Evolutionary conservation across 2,113 vertebrate species (phyloP).

Genomic region (Tachuris rubrigastra): DNA sequence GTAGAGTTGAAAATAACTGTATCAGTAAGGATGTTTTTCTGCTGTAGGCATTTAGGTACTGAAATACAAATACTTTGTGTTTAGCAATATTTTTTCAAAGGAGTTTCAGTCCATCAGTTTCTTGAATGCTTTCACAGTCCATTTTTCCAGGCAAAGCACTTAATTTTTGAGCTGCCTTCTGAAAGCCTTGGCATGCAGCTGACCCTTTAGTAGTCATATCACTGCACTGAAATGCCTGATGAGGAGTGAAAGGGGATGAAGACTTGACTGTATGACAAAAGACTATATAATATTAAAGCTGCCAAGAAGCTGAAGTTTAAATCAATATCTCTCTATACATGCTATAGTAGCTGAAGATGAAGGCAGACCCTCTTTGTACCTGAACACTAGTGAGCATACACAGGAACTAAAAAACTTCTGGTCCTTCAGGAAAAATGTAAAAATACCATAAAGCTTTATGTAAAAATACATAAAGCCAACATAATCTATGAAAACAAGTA

Average conservation of each 20-base stretch:
- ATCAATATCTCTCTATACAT: not conserved
- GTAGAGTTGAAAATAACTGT: not conserved
- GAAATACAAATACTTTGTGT: not conserved
- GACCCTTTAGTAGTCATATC: not conserved
- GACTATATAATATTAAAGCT: not conserved
- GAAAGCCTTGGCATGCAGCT: not conserved
- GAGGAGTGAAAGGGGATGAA: not conserved
- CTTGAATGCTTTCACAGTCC: not conserved
- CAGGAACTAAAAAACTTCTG: not conserved
- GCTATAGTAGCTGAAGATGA: not conserved
- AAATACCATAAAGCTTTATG: not conserved
- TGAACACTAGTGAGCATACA: not conserved
- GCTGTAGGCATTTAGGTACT: not conserved
- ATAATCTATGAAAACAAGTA: not conserved
- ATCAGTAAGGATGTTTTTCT: not conserved
- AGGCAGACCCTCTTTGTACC: not conserved
- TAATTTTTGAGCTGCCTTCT: conserved; percentile 16
- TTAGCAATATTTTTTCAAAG: not conserved
- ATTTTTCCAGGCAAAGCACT: conserved; percentile 19
- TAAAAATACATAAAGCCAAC: not conserved
- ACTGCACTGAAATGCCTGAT: not conserved
- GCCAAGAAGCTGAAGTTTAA: not conserved
- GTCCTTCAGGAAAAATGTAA: not conserved
- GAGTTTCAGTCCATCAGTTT: not conserved
- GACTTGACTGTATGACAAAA: conserved; percentile 32